Conservation (phyloP, 2,888 invertebrate species). For the Hyposoter dolosus region DNA sequence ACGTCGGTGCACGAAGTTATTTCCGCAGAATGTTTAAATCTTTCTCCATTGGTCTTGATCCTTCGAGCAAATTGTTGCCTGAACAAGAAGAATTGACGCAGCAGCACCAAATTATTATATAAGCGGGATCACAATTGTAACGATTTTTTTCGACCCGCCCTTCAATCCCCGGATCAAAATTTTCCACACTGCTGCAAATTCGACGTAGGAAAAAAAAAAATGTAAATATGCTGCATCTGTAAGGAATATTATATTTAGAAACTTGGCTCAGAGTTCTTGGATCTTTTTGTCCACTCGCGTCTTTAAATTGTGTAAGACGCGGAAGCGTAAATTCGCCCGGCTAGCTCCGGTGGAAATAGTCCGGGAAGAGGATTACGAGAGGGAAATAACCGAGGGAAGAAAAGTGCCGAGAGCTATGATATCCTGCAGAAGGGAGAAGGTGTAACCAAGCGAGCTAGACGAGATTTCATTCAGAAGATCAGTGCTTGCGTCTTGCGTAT, state of each 20-base stretch:
- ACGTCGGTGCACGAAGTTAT: neutral
- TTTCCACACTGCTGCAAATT: neutral
- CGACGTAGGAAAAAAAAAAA: neutral
- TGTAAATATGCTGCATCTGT: neutral
- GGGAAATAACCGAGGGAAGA: constrained; percentile 17
- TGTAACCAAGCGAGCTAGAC: constrained; percentile 40
- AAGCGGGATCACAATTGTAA: neutral
- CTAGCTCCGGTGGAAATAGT: constrained; percentile 2
- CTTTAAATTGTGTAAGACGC: constrained; percentile 21
- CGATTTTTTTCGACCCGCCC: neutral
- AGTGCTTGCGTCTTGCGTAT: neutral
- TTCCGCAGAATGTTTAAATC: neutral
- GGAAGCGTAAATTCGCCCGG: neutral
- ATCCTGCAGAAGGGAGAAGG: constrained; percentile 26
- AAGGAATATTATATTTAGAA: constrained; percentile 2
- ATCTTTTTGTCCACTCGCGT: neutral
- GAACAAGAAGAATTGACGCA: neutral
- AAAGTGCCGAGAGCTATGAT: constrained; percentile 33
- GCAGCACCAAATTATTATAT: neutral
- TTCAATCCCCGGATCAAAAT: neutral
- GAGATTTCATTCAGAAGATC: constrained; percentile 56
- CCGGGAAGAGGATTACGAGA: constrained; percentile 27
- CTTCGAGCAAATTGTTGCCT: neutral
- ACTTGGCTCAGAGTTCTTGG: neutral
- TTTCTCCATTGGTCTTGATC: neutral